Evolutionary conservation across 2,888 invertebrate genomes (phyloP).

Genomic region (Adela reaumurella): DNA sequence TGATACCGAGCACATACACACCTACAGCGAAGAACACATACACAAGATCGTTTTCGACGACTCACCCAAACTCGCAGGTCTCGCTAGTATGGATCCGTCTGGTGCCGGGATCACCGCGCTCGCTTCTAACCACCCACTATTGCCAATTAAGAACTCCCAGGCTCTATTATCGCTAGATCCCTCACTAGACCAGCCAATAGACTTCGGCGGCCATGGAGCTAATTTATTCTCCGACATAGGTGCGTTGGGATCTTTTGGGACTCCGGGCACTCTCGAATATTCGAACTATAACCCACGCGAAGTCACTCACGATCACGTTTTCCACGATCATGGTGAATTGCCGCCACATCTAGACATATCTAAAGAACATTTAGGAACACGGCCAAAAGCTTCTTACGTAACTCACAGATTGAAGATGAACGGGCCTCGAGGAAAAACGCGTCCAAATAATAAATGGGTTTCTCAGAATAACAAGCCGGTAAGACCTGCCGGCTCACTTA

Average conservation of each 20-base stretch:
- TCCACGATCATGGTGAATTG: conserved; percentile 49
- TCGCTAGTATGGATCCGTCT: conserved; percentile 24
- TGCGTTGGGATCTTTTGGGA: conserved; percentile 30
- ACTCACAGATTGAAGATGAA: conserved; percentile 33
- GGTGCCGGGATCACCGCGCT: conserved; percentile 26
- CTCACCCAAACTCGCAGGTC: conserved; percentile 21
- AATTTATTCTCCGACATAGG: conserved; percentile 24
- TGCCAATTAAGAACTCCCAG: conserved; percentile 28
- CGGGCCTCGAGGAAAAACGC: conserved; percentile 16
- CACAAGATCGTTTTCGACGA: conserved; percentile 42
- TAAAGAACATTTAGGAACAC: conserved; percentile 26
- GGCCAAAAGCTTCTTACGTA: conserved; percentile 36
- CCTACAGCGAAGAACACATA: conserved; percentile 49
- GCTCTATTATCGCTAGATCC: conserved; percentile 24
- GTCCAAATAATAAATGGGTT: conserved; percentile 23
- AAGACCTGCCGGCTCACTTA: conserved; percentile 24
- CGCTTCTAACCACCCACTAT: conserved; percentile 22
- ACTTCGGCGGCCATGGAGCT: conserved; percentile 10
- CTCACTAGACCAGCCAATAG: not conserved
- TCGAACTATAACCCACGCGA: conserved; percentile 43
- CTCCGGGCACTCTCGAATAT: conserved; percentile 37
- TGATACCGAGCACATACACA: conserved; percentile 50
- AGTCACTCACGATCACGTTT: conserved; percentile 49
- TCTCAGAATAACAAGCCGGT: conserved; percentile 24
- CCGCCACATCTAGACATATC: conserved; percentile 31